Evolutionary conservation across 2,888 invertebrate genomes (phyloP).

Genomic region (Ferrisia virgata): DNA sequence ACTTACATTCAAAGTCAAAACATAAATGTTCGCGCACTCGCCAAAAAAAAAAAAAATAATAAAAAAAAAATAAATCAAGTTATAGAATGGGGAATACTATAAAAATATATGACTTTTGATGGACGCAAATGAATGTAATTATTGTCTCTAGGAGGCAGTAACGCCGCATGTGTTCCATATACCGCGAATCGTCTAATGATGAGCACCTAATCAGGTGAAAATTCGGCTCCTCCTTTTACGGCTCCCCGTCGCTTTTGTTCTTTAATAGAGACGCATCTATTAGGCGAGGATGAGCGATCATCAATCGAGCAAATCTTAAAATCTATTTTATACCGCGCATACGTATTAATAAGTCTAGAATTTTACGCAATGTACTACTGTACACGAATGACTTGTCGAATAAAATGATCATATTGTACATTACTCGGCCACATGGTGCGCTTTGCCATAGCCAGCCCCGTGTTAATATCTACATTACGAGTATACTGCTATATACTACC

Average conservation of each 20-base stretch:
- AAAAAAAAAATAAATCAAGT: too few relatives aligned
- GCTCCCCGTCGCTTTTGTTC: constrained; percentile 32
- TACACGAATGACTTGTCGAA: constrained; percentile 24
- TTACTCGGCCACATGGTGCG: not conserved
- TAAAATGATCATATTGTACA: not conserved
- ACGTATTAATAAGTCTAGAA: constrained; percentile 14
- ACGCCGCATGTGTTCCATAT: constrained; percentile 32
- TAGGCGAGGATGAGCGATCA: constrained; percentile 44
- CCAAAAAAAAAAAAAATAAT: not conserved
- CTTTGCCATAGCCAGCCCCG: not conserved
- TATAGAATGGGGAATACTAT: not conserved
- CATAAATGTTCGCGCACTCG: not conserved
- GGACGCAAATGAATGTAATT: constrained; percentile 40
- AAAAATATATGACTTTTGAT: constrained; percentile 27
- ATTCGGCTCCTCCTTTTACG: constrained; percentile 42
- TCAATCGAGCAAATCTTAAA: constrained; percentile 37
- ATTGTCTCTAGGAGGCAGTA: constrained; percentile 42
- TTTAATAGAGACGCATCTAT: constrained; percentile 33
- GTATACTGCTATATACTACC: too few relatives aligned
- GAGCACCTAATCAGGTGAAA: constrained; percentile 47
- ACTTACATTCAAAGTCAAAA: constrained; percentile 18
- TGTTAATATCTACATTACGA: too few relatives aligned
- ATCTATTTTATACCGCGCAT: not conserved
- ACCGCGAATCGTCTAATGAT: constrained; percentile 41
- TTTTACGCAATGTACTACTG: not conserved